Percentiles rank a stretch among this genome's conserved stretches.
Conservation (phyloP, 92 coral and sea anemone species). For the Blastomussa wellsi region DNA sequence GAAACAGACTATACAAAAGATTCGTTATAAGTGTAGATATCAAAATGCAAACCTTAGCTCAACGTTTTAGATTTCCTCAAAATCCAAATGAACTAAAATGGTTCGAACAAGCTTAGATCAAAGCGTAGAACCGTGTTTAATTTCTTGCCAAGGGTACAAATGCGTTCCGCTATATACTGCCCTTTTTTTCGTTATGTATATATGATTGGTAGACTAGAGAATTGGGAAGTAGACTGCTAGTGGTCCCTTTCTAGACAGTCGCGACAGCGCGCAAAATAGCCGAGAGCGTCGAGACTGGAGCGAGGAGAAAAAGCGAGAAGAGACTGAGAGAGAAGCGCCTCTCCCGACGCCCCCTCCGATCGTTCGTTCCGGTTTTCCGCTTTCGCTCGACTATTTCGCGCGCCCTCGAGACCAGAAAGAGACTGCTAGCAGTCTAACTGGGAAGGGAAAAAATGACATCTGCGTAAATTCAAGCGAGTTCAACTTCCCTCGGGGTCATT, state of each 20-base stretch:
- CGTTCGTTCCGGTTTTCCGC: no score
- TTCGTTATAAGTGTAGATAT: background rate
- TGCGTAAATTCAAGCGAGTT: background rate
- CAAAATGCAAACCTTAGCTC: background rate
- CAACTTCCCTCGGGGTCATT: background rate
- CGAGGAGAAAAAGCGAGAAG: no score
- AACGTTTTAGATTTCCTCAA: background rate
- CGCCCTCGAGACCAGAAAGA: no score
- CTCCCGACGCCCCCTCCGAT: no score
- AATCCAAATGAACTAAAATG: background rate
- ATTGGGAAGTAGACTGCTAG: no score
- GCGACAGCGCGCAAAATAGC: no score
- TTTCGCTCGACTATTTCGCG: no score
- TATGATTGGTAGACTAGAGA: background rate
- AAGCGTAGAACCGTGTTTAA: background rate
- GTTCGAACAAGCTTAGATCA: background rate
- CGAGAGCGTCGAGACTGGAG: no score
- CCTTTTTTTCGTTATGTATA: background rate
- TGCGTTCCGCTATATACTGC: background rate
- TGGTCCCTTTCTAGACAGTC: no score
- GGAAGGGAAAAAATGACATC: background rate
- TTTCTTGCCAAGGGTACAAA: background rate
- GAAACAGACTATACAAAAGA: no score
- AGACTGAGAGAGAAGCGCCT: no score
- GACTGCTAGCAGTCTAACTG: no score